A percentile compares a stretch with the other conserved stretches of the same genome.
Conservation (phyloP, 2,113 vertebrate species). For the Sorex araneus region DNA sequence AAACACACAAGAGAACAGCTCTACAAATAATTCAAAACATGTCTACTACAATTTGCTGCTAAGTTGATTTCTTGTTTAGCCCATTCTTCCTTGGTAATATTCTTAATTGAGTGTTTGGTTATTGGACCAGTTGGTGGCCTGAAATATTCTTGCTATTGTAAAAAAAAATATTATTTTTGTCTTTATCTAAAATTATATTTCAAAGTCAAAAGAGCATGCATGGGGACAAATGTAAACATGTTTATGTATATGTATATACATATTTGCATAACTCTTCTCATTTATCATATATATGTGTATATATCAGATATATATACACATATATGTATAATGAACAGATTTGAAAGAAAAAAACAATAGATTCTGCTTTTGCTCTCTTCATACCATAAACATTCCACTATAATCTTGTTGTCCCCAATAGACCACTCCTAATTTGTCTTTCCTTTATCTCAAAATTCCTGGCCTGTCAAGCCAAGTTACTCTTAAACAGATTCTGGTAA, state of each 20-base stretch:
- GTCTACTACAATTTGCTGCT: background rate
- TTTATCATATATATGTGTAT: constrained; percentile 8
- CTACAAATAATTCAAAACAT: background rate
- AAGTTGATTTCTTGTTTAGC: background rate
- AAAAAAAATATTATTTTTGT: background rate
- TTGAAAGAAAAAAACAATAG: background rate
- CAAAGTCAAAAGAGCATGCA: background rate
- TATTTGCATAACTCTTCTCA: background rate
- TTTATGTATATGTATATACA: constrained; percentile 12
- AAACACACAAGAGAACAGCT: background rate
- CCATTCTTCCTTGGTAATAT: constrained; percentile 6
- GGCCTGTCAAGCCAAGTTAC: constrained; percentile 81
- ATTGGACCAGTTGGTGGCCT: background rate
- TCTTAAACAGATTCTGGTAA: constrained; percentile 79
- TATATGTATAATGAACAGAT: constrained; percentile 23
- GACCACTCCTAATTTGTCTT: constrained; percentile 78
- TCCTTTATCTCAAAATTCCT: constrained; percentile 80
- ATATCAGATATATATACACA: background rate
- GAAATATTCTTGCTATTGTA: background rate
- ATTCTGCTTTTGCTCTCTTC: background rate
- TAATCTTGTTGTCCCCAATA: constrained; percentile 54
- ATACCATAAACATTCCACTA: background rate
- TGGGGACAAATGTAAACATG: background rate
- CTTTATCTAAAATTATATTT: background rate
- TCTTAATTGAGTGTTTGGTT: constrained; percentile 44